These are phyloP conservation scores for Mystacornis crossleyi DNA, from an alignment of 2,113 vertebrate genomes.

Conservation along the genomic window DNA sequence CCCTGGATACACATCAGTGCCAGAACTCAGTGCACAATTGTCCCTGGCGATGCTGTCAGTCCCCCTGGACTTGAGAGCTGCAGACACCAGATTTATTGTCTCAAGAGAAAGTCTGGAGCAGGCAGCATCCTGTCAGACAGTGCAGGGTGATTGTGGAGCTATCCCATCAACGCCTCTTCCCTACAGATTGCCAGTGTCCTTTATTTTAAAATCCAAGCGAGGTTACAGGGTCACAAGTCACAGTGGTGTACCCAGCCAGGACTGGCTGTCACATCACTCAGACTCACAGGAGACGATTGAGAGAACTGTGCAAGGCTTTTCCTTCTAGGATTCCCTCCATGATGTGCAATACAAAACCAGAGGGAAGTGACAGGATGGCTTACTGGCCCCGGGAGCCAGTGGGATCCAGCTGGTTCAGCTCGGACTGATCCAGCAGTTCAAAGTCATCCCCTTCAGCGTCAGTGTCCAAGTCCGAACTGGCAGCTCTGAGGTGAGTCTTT, in stretches of 20 bases:
- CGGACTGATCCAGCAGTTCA: conserved; percentile 97
- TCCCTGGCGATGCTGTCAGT: not conserved
- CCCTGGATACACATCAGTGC: not conserved
- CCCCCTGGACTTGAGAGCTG: not conserved
- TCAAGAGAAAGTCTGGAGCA: not conserved
- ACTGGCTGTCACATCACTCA: not conserved
- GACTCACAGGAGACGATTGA: not conserved
- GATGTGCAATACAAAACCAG: conserved; percentile 50
- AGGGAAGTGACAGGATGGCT: conserved; percentile 20
- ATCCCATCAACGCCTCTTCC: not conserved
- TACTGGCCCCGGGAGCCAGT: conserved; percentile 78
- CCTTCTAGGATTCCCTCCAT: not conserved
- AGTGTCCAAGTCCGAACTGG: conserved; percentile 92
- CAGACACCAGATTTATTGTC: not conserved
- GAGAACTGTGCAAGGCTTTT: conserved; percentile 11
- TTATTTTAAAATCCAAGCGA: conserved; percentile 49
- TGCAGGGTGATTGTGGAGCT: not conserved
- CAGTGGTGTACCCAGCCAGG: conserved; percentile 15
- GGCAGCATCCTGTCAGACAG: conserved; percentile 8
- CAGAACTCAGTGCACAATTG: not conserved
- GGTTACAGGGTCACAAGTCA: conserved; percentile 29
- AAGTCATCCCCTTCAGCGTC: conserved; percentile 95
- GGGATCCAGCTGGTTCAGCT: conserved; percentile 94
- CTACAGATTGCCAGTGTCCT: not conserved
- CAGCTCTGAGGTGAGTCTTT: conserved; percentile 81